A percentile compares a stretch with the other conserved stretches of the same genome.
Evolutionary conservation across 2,113 vertebrate genomes (phyloP).

Genomic region (Manacus vitellinus): DNA sequence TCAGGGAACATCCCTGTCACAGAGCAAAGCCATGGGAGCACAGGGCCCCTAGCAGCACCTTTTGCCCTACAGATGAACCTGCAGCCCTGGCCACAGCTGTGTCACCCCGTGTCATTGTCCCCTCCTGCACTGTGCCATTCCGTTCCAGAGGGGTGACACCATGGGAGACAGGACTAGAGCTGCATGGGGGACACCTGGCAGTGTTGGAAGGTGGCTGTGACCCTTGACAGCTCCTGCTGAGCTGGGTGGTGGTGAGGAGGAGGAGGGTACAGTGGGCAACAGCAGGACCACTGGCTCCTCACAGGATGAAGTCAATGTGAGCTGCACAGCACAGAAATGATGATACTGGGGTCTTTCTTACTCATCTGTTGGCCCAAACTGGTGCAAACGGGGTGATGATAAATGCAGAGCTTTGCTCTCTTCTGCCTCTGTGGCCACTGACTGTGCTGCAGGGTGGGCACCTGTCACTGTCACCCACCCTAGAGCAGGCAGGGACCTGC

Average conservation of each 20-base stretch:
- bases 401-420: not conserved
- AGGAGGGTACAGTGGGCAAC: not conserved
- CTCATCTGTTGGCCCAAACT: not conserved
- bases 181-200: not conserved
- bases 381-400: not conserved
- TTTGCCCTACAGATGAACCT: not conserved
- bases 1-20: fast-evolving
- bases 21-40: fast-evolving
- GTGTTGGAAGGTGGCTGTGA: not conserved
- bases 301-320: not conserved
- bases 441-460: not conserved
- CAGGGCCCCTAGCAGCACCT: not conserved
- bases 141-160: not conserved
- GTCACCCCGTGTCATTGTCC: not conserved
- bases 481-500: not conserved
- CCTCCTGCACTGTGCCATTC: not conserved
- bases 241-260: not conserved
- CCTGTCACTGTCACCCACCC: not conserved
- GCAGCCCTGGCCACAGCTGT: not conserved
- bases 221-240: not conserved
- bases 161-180: not conserved
- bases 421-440: not conserved
- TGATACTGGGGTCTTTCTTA: fast-evolving
- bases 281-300: not conserved
- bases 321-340: not conserved